Evolutionary conservation across 2,888 invertebrate genomes (phyloP), one percentile per base, ranked within the genome.

Genomic region (Tetragnatha montana): DNA sequence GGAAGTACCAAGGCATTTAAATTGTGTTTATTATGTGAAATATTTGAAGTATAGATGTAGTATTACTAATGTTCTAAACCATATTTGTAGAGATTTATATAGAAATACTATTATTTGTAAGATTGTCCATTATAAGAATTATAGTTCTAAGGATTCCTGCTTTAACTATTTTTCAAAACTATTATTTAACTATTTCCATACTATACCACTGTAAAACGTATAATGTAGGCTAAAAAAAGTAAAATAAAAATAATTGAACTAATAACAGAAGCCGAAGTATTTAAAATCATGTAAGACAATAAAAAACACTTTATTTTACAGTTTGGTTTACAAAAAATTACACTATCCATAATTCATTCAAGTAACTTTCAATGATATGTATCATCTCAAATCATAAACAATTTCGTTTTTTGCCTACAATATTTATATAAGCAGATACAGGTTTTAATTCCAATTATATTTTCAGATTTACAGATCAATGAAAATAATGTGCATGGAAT

Each of bases 221-320:
- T 35, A 35, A 35, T 35, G 35, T 35, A 35, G 35, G 35, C 35
- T 35, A 35, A 2, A 35, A 35, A 35, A 17, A 68, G 4, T 8
- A 68, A 68, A 2, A 68, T 6, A 68, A n/a, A 68, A 35, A 4
- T 35, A 35, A 35, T 35, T 35, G 4, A 35, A 35, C 4, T 35
- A 4, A 35, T 35, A 35, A 35, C 35, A 35, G 35, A 35, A 35
- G 35, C 35, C 35, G 4, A 35, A 35, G 35, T 35, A n/a, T n/a
- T n/a, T n/a, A 35, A 35, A 35, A 35, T 60, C 4, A 60, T 17
- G 12, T 17, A 60, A 60, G 60, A 60, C 60, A 60, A 10, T 78
- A 51, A 69, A 81, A 81, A 81, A 19, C 69, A 81, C 50, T 81
- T 81, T 81, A 70, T 70, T 81, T 81, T 17, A 74, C 19, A 69